Conservation (phyloP, 2,797 vertebrate genomes). For the Lutjanus campechanus region DNA sequence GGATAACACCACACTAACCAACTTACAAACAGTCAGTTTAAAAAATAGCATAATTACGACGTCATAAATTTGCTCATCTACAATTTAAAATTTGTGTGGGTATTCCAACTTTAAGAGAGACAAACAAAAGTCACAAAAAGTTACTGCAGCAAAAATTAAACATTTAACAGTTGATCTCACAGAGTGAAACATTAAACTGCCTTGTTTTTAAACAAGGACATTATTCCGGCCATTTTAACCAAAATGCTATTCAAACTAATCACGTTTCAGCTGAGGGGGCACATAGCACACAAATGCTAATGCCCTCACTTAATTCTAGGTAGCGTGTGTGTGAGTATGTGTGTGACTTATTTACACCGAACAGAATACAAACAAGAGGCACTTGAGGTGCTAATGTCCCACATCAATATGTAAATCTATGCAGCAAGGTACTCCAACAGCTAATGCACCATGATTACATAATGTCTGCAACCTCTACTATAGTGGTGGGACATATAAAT, state of each 20-base stretch:
- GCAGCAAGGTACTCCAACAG: slow-evolving; percentile 46
- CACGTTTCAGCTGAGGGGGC: slow-evolving; percentile 44
- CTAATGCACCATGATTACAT: slow-evolving; percentile 55
- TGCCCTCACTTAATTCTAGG: slow-evolving; percentile 37
- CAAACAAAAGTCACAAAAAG: slow-evolving; percentile 12
- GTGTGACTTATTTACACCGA: slow-evolving; percentile 41
- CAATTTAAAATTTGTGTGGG: not conserved
- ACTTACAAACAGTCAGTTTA: not conserved
- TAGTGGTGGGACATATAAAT: slow-evolving; percentile 11
- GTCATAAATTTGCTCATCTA: not conserved
- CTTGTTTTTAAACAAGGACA: slow-evolving; percentile 37
- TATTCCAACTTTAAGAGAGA: no score
- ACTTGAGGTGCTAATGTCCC: slow-evolving; percentile 45
- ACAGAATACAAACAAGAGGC: slow-evolving; percentile 57
- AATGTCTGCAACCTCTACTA: slow-evolving; percentile 24
- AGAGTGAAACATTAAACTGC: slow-evolving; percentile 31
- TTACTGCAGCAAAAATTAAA: not conserved
- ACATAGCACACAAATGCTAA: slow-evolving; percentile 45
- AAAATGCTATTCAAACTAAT: slow-evolving; percentile 41
- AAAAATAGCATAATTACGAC: not conserved
- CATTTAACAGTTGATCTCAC: slow-evolving; percentile 12
- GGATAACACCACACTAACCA: not conserved
- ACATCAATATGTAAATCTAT: slow-evolving; percentile 71
- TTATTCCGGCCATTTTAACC: slow-evolving; percentile 49
- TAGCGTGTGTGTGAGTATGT: slow-evolving; percentile 13